Conservation (phyloP, 2,888 invertebrate species). For the Timema podura region DNA sequence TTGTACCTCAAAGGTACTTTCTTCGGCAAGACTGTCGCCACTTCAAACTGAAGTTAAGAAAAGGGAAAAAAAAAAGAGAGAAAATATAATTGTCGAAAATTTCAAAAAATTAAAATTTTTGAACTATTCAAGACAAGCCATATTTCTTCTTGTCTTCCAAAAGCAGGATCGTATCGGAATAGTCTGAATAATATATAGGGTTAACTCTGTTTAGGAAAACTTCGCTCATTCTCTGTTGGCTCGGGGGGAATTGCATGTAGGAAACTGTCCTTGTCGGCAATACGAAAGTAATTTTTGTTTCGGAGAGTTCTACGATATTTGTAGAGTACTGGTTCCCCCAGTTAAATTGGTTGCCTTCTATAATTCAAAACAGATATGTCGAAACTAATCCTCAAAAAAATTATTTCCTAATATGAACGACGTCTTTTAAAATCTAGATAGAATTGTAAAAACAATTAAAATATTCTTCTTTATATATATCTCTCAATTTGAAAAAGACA, state of each 20-base stretch:
- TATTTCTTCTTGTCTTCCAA: slow-evolving; percentile 20
- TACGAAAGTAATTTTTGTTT: background rate
- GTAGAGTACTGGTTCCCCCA: background rate
- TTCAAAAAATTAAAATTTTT: background rate
- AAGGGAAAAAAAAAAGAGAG: background rate
- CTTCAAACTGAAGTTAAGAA: slow-evolving; percentile 15
- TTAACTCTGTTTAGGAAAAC: slow-evolving; percentile 48
- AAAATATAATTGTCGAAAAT: background rate
- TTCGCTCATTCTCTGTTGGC: slow-evolving; percentile 26
- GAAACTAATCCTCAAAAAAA: too few relatives aligned
- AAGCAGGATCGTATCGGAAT: slow-evolving; percentile 54
- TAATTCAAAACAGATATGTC: too few relatives aligned
- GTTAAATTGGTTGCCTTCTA: background rate
- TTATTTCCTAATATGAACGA: too few relatives aligned
- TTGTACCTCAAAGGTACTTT: background rate
- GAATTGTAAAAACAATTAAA: too few relatives aligned
- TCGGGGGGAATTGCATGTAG: slow-evolving; percentile 15
- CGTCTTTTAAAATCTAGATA: too few relatives aligned
- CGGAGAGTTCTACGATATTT: background rate
- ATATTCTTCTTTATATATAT: too few relatives aligned
- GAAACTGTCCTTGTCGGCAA: background rate
- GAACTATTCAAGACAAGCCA: slow-evolving; percentile 22
- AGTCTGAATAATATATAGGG: slow-evolving; percentile 65
- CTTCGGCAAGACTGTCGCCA: slow-evolving; percentile 1
- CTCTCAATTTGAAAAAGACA: too few relatives aligned